Percentiles rank a stretch among this genome's conserved stretches.
Evolutionary conservation across 1,140 invertebrate genomes (phyloP).

Genomic region (Elysia chlorotica): DNA sequence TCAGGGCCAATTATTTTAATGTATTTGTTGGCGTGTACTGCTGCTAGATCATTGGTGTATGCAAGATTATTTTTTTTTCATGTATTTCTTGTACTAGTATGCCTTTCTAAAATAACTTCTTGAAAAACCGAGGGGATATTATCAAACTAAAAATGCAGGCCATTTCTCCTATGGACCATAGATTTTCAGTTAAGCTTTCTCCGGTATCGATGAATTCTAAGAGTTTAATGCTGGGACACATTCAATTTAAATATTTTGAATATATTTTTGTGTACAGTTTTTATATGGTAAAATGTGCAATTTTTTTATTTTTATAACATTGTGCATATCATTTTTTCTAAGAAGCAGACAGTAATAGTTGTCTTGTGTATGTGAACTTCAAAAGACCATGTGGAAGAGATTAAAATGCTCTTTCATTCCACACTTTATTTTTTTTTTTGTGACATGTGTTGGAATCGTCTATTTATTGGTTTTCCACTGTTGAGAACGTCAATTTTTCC

Average conservation of each 20-base stretch:
- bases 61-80: background rate
- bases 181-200: background rate
- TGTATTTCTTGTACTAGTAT: background rate
- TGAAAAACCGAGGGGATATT: background rate
- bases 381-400: background rate
- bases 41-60: background rate
- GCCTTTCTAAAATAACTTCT: background rate
- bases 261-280: background rate
- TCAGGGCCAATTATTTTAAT: background rate
- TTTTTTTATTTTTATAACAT: background rate
- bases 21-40: background rate
- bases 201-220: no score
- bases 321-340: conserved; percentile 8
- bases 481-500: no score
- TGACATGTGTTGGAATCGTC: background rate
- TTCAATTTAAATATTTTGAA: background rate
- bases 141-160: background rate
- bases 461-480: background rate
- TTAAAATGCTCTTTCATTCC: background rate
- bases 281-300: background rate
- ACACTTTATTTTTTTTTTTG: background rate
- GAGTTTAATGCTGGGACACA: background rate
- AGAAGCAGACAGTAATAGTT: background rate
- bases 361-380: background rate
- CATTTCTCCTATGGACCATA: background rate